Base-by-base conservation (phyloP, 2,113 vertebrate species). In the Pholis gunnellus region DNA sequence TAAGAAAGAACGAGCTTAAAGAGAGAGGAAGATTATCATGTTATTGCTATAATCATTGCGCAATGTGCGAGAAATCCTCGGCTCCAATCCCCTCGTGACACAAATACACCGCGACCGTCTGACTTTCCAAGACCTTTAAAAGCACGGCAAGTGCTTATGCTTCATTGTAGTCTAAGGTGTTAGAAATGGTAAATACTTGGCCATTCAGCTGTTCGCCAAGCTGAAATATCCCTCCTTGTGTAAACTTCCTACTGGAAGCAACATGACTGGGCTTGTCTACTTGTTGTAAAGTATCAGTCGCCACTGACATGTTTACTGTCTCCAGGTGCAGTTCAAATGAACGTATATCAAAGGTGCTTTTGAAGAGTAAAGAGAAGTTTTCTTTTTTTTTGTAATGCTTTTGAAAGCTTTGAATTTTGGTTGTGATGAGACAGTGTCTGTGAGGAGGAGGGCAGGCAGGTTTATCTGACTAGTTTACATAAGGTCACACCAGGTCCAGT, bases 31-130 rank as follows among this genome's bases (percentile, higher is more conserved):
- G 88, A 91, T 90, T 92, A 90, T 87, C 78, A 81, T 88, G 84
- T 88, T 92, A 88, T 87, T 92, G 91, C 82, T 78, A 82, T 87
- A 90, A 89, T 89, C 87, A 77, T 82, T 82, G 80, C 29, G 82
- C 88, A 87, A 87, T 79, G 85, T 87, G 78, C 88, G 81, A 85
- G 81, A 90, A 89, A 92, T 87, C 85, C 80, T 50, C 57, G 56
- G 6, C 46, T 83, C 44, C 83, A 83, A 79, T 90, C 86, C 86
- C 70, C 73, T 82, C 52, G 14, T 81, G 84, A 83, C 81, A 91
- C 54, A 82, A 84, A 92, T 75, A 88, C 48, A 44, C 69, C 71
- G 65, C 65, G 44, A 73, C 67, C 46, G 60, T 74, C 75, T 86
- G 76, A 88, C 84, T 80, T 86, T 61, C 66, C 10, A 31, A 85